phyloP scores from a whole-genome alignment of 1,140 invertebrate species.

The Batillaria attramentaria region DNA sequence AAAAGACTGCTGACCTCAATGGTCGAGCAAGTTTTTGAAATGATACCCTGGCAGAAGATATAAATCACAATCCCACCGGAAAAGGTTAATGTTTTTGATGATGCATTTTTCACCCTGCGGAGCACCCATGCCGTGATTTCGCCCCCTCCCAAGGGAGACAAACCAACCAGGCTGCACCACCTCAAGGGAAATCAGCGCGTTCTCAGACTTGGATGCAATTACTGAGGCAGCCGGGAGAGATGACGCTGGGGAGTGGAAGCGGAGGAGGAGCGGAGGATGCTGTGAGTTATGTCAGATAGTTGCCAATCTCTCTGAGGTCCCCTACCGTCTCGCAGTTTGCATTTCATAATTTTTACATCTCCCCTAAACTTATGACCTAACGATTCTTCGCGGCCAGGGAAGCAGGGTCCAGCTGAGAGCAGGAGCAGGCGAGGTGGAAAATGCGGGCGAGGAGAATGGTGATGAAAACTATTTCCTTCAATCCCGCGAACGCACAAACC shows the following conservation, averaged over 20 bases:
- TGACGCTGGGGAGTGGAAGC: not conserved
- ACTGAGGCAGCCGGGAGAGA: conserved; percentile 17
- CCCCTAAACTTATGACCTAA: conserved; percentile 7
- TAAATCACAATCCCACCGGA: conserved; percentile 14
- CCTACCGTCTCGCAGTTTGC: too few relatives aligned
- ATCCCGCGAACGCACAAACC: too few relatives aligned
- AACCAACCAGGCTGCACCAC: not conserved
- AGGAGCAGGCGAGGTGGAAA: not conserved
- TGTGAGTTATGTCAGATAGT: conserved; percentile 28
- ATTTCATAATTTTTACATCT: conserved; percentile 19
- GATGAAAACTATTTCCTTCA: too few relatives aligned
- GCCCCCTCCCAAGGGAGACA: not conserved
- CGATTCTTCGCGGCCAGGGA: not conserved
- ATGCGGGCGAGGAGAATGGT: not conserved
- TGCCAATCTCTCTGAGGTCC: too few relatives aligned
- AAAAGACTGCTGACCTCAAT: conserved; percentile 17
- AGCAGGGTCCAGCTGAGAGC: not conserved
- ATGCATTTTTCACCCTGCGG: conserved; percentile 27
- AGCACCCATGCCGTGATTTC: conserved; percentile 23
- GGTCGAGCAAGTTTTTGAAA: conserved; percentile 24
- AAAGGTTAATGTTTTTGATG: conserved; percentile 35
- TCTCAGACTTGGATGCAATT: conserved; percentile 22
- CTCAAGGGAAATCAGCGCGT: conserved; percentile 25
- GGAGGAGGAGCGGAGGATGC: conserved; percentile 11
- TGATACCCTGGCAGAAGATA: conserved; percentile 8